Evolutionary conservation across 1,140 invertebrate species (phyloP).

Genomic region (Papilio xuthus): DNA sequence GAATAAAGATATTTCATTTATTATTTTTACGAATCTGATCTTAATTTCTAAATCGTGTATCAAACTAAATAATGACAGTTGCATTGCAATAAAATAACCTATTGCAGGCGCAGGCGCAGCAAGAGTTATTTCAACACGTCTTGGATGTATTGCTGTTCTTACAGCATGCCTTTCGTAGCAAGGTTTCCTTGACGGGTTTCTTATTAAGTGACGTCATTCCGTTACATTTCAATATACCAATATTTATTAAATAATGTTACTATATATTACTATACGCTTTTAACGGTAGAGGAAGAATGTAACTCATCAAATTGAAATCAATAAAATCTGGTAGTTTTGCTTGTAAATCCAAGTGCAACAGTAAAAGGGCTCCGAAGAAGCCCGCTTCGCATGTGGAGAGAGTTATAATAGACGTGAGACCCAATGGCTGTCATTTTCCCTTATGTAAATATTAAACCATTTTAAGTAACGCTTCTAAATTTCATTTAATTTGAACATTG

Average conservation of each 20-base stretch:
- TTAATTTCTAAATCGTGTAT: neutral
- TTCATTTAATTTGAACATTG: too few relatives aligned
- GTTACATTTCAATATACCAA: constrained; percentile 25
- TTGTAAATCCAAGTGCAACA: neutral
- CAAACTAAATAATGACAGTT: constrained; percentile 8
- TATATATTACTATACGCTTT: neutral
- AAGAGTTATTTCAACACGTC: neutral
- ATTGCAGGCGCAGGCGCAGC: constrained; percentile 11
- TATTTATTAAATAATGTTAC: neutral
- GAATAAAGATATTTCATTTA: neutral
- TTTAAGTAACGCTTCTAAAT: too few relatives aligned
- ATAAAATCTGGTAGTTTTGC: neutral
- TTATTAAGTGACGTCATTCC: constrained; percentile 13
- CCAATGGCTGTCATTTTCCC: too few relatives aligned
- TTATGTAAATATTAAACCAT: too few relatives aligned
- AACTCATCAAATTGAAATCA: neutral
- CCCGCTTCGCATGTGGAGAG: too few relatives aligned
- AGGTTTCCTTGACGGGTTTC: constrained; percentile 13
- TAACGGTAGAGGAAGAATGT: neutral
- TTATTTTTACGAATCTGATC: neutral
- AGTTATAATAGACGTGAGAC: too few relatives aligned
- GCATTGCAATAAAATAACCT: constrained; percentile 20
- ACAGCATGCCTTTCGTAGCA: constrained; percentile 17
- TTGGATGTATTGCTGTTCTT: constrained; percentile 22
- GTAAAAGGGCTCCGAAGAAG: neutral